Percentiles rank a stretch among this genome's conserved stretches.
phyloP scores from a whole-genome alignment of 37 sponge, comb jelly and placozoan species.

The Geodia barretti region DNA sequence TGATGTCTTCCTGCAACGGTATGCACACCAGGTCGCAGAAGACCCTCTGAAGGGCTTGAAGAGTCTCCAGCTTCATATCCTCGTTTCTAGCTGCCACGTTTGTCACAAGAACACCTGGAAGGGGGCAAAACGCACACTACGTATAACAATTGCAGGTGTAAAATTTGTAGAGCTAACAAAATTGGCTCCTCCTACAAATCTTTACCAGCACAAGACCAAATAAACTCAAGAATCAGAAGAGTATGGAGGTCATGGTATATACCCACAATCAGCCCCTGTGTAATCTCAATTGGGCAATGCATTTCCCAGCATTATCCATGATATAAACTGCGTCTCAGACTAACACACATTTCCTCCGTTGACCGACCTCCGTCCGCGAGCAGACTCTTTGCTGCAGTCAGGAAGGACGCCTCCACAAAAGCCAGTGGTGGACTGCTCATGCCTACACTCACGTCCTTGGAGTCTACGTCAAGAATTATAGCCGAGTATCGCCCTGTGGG shows the following conservation, averaged over 20 bases:
- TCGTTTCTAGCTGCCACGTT: conserved; percentile 50
- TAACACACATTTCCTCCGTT: background rate
- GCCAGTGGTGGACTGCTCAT: conserved; percentile 70
- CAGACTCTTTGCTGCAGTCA: conserved; percentile 23
- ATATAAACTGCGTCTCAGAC: background rate
- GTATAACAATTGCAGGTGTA: background rate
- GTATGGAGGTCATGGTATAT: background rate
- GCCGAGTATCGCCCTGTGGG: conserved; percentile 36
- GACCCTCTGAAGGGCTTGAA: background rate
- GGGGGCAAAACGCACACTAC: background rate
- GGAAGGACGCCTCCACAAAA: conserved; percentile 46
- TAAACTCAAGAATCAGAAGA: background rate
- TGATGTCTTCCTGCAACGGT: conserved; percentile 42
- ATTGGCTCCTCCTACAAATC: too few relatives aligned
- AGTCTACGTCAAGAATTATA: conserved; percentile 79
- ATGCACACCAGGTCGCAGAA: conserved; percentile 19
- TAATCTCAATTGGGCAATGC: too few relatives aligned
- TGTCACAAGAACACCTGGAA: conserved; percentile 40
- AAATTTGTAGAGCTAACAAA: too few relatives aligned
- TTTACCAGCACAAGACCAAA: background rate
- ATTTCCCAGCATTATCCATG: too few relatives aligned
- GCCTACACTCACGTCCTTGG: conserved; percentile 46
- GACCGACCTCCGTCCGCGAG: conserved; percentile 3
- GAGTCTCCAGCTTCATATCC: background rate
- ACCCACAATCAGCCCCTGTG: too few relatives aligned